Evolutionary conservation across 2,113 vertebrate species (phyloP), one percentile per base, ranked within the genome.

Genomic region (Sarotherodon lohbergeri): DNA sequence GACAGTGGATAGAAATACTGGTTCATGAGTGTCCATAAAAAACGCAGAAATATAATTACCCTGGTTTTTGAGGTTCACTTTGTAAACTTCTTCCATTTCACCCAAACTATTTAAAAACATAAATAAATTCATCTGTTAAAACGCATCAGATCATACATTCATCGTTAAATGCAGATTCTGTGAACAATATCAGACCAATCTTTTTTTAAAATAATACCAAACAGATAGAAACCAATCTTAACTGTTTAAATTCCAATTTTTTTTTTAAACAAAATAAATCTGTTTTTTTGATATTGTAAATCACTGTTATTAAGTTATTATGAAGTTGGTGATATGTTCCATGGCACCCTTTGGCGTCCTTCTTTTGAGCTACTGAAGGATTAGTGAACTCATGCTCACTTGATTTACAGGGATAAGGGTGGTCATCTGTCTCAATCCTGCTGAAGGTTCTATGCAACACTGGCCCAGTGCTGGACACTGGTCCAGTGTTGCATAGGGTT

Each of bases 11-110:
- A 63, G 0, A 16, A 59, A 29, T 29, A 1, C 13, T 14, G 24
- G 7, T 59, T 59, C 56, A 59, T 59, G 56, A 1, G 13, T 5
- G 55, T 56, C 55, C 0, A 56, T 56, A 56, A 56, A 56, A 24
- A 57, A 1, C 6, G 11, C 22, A 27, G 22, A 59, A 59, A 59
- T 2, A 0, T 2, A 57, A 14, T 57, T 29, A 57, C 56, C 12
- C 6, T 57, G 22, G 0, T 57, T 57, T 0, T 8, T 0, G 24
- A 57, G 2, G 0, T 0, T 57, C 13, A 1, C 6, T 1, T 14
- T 1, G 56, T 57, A 29, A 29, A 57, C 1, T 27, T 1, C 22
- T 27, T 57, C 55, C 7, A 57, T 13, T 7, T 57, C 6, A 3
- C 2, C 0, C 22, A 57, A 8, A 2, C 56, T 57, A 24, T 29